Evolutionary conservation across 2,888 invertebrate genomes (phyloP).

Genomic region (Linnaemya vulpina): DNA sequence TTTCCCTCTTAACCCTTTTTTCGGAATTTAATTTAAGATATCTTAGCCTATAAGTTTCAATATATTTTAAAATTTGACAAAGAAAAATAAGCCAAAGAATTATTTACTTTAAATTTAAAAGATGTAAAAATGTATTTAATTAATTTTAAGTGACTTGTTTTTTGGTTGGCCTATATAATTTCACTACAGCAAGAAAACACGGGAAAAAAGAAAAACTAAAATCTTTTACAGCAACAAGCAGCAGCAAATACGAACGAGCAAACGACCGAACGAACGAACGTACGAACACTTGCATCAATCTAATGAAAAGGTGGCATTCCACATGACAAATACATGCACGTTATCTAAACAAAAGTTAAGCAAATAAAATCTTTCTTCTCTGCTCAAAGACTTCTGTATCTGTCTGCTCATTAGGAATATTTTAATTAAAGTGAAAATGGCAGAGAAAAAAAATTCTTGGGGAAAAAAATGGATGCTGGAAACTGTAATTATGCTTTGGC

Average conservation of each 20-base stretch:
- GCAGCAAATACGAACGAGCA: too few relatives aligned
- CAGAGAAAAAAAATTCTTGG: neutral
- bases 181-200: neutral
- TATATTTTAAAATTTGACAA: too few relatives aligned
- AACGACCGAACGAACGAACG: too few relatives aligned
- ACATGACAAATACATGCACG: neutral
- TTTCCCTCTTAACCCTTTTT: too few relatives aligned
- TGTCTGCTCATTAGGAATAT: conserved; percentile 32
- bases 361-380: conserved; percentile 1
- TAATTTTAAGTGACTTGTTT: neutral
- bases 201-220: neutral
- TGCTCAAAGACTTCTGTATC: conserved; percentile 21
- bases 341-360: conserved; percentile 3
- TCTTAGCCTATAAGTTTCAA: too few relatives aligned
- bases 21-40: too few relatives aligned
- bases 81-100: too few relatives aligned
- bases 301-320: neutral
- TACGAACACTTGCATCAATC: too few relatives aligned
- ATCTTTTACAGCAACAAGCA: neutral
- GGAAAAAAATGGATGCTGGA: too few relatives aligned
- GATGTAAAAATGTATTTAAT: too few relatives aligned
- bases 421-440: conserved; percentile 39
- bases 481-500: neutral
- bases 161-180: neutral
- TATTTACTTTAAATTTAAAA: too few relatives aligned